These are phyloP conservation scores for Tarsius wallacei DNA, from an alignment of 2,797 vertebrate species.

Conservation along the genomic window DNA sequence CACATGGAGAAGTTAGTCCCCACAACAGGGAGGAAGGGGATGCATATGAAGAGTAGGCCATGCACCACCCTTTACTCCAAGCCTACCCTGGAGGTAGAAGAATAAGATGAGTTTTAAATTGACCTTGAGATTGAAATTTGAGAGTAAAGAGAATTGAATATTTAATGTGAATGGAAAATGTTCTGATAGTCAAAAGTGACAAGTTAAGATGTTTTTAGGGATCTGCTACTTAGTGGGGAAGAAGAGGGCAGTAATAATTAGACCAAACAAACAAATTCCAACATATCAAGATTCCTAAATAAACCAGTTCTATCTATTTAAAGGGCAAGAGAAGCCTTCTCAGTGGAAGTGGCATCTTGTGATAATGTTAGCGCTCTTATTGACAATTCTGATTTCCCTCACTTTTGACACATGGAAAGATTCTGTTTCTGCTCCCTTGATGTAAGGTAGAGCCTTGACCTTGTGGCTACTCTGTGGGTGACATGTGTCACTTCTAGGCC, in stretches of 20 bases:
- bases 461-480: conserved; percentile 34
- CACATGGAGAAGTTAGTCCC: neutral
- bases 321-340: neutral
- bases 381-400: neutral
- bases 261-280: neutral
- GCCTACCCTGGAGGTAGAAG: neutral
- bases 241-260: neutral
- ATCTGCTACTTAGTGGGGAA: neutral
- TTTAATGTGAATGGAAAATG: conserved; percentile 28
- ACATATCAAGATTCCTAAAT: neutral
- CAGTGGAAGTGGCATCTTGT: neutral
- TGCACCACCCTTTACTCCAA: neutral
- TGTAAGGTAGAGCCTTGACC: neutral
- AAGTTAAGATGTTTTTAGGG: conserved; percentile 33
- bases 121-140: conserved; percentile 50
- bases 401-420: conserved; percentile 23
- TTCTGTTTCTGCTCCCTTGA: neutral
- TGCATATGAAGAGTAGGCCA: neutral
- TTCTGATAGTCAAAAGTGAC: conserved; percentile 51
- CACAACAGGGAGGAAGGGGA: neutral
- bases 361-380: neutral
- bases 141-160: conserved; percentile 42
- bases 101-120: conserved; percentile 7
- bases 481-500: neutral
- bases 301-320: conserved; percentile 49